Evolutionary conservation across 2,888 invertebrate genomes (phyloP).

Genomic region (Halictus quadricinctus): DNA sequence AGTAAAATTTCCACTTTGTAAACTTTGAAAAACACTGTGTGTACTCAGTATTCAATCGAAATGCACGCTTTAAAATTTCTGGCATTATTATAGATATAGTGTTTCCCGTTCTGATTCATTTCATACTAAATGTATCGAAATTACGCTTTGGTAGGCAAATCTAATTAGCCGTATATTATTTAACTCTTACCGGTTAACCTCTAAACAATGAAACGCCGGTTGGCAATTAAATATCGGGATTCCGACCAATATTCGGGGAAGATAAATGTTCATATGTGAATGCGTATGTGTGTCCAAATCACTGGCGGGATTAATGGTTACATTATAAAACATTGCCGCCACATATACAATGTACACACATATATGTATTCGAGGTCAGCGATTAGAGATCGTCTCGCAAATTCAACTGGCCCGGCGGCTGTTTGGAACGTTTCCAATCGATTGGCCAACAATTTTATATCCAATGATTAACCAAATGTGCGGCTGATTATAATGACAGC

Average conservation of each 20-base stretch:
- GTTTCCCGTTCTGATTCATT: neutral
- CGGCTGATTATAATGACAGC: slow-evolving; percentile 25
- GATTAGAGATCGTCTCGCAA: slow-evolving; percentile 40
- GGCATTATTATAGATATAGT: neutral
- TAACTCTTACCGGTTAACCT: neutral
- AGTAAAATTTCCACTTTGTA: neutral
- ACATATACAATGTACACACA: neutral
- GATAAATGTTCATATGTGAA: slow-evolving; percentile 15
- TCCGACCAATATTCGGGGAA: neutral
- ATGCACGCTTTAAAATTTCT: neutral
- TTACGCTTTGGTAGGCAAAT: neutral
- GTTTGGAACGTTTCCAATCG: slow-evolving; percentile 55
- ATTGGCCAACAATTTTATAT: slow-evolving; percentile 47
- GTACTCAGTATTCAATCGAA: neutral
- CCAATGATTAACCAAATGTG: slow-evolving; percentile 44
- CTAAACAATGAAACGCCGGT: slow-evolving; percentile 18
- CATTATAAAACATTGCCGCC: slow-evolving; percentile 33
- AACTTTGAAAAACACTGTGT: neutral
- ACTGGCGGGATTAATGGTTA: slow-evolving; percentile 30
- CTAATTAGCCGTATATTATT: neutral
- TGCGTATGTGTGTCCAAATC: slow-evolving; percentile 13
- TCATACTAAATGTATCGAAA: neutral
- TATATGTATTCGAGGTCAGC: slow-evolving; percentile 2
- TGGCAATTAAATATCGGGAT: slow-evolving; percentile 24
- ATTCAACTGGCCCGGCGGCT: slow-evolving; percentile 35